Conservation (phyloP, 2,113 vertebrate genomes). For the Silurus asotus region DNA sequence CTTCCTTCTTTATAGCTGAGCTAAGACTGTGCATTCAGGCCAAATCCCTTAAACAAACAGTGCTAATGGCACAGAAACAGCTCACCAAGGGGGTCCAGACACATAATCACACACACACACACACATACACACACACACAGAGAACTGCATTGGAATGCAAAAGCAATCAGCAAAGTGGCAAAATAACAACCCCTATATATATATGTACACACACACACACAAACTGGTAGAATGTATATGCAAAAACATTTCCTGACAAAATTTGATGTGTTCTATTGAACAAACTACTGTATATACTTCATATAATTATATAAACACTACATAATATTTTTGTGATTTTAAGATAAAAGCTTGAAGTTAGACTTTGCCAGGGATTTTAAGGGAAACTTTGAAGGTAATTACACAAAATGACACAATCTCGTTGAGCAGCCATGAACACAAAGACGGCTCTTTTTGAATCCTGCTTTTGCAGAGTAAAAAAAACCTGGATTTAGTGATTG, state of each 20-base stretch:
- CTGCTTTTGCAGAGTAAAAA: background rate
- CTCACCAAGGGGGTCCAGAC: slow-evolving; percentile 26
- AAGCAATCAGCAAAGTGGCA: no score
- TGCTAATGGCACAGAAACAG: slow-evolving; percentile 47
- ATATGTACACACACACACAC: no score
- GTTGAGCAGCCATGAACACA: background rate
- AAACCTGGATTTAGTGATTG: background rate
- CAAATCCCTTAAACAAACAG: slow-evolving; percentile 59
- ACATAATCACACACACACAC: background rate
- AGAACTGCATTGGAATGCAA: background rate
- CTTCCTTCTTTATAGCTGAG: slow-evolving; percentile 54
- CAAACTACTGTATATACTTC: no score
- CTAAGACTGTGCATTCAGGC: slow-evolving; percentile 53
- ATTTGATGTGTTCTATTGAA: no score
- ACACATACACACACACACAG: background rate
- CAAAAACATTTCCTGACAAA: no score
- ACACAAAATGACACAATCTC: background rate
- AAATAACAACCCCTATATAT: background rate
- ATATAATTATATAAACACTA: no score
- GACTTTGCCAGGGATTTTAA: background rate
- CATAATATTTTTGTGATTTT: background rate
- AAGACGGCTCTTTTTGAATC: background rate
- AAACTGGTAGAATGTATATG: no score
- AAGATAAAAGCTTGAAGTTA: background rate
- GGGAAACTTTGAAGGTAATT: background rate